Base-by-base conservation (phyloP, 2,888 invertebrate genomes). In the Therioaphis trifolii region DNA sequence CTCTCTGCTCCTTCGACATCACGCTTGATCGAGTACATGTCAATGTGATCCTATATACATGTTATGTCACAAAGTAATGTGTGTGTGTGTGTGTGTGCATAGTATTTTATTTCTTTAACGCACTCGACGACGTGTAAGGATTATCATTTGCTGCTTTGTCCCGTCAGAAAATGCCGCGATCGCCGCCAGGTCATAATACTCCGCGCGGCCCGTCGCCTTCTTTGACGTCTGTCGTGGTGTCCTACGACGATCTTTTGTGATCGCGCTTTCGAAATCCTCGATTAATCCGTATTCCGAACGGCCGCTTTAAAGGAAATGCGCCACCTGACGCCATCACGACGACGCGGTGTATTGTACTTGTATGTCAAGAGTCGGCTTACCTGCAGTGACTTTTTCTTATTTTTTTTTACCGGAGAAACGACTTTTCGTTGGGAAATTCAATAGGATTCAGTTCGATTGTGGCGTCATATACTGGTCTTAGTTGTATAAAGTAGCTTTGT, bases 101-200 rank as follows among this genome's bases (percentile, higher is more conserved):
- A 35, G 29, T 15, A 29, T 27, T 15, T 58, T 75, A 58, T 58
- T n/a, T n/a, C 27, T 49, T 7, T 15, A 43, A 18, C n/a, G 46
- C 29, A 72, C n/a, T 72, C 52, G 49, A 29, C 14, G 49, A 29
- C 24, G 49, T 40, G 71, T 21, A 11, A 76, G 76, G 76, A 76
- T 76, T 76, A 76, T 61, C n/a, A 76, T 76, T 46, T n/a, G 24
- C 43, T 4, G 61, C 46, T 61, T 63, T 9, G 43, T 35, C 35
- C 40, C 35, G 24, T 74, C 35, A 9, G 24, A 40, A 4, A 9
- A 21, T 55, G 55, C 35, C 4, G 35, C 55, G 21, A 14, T 15
- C 58, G 40, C 11, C 18, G 52, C 2, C 58, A n/a, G n/a, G 24
- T 43, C 75, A 52, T 72, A 52, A 72, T 27, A 46, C 46, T 46